Percentiles rank a stretch among this genome's conserved stretches.
Conservation (phyloP, 2,888 invertebrate species). For the Mayetiola destructor region DNA sequence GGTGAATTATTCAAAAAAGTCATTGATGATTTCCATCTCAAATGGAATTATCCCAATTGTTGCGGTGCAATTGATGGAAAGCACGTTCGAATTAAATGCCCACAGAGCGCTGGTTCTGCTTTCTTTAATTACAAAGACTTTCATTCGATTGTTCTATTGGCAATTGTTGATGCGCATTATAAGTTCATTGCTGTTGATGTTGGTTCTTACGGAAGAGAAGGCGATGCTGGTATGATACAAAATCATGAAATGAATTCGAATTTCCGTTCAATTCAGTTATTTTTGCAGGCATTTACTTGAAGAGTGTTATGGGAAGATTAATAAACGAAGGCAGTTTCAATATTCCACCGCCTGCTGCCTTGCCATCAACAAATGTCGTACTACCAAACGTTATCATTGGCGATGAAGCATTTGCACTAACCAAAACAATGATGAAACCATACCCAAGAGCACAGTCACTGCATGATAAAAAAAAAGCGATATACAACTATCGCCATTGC, state of each 20-base stretch:
- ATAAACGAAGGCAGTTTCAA: neutral
- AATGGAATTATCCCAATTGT: constrained; percentile 19
- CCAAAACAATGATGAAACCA: neutral
- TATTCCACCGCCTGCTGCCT: neutral
- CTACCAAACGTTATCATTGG: neutral
- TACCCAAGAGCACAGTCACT: neutral
- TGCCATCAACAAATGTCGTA: neutral
- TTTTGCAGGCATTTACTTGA: neutral
- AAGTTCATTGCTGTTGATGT: constrained; percentile 18
- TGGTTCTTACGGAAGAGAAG: constrained; percentile 17
- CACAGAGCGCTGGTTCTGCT: constrained; percentile 19
- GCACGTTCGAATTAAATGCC: constrained; percentile 20
- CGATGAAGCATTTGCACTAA: neutral
- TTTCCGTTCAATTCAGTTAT: neutral
- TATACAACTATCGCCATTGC: neutral
- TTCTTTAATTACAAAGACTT: constrained; percentile 18
- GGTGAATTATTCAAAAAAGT: neutral
- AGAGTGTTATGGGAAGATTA: neutral
- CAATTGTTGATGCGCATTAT: constrained; percentile 9
- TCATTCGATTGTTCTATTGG: constrained; percentile 20
- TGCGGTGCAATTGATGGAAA: constrained; percentile 21
- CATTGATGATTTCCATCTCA: neutral
- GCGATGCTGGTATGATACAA: constrained; percentile 15
- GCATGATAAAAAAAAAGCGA: neutral
- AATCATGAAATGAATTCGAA: neutral